Evolutionary conservation across 2,888 invertebrate species (phyloP).

Genomic region (Nezara viridula): DNA sequence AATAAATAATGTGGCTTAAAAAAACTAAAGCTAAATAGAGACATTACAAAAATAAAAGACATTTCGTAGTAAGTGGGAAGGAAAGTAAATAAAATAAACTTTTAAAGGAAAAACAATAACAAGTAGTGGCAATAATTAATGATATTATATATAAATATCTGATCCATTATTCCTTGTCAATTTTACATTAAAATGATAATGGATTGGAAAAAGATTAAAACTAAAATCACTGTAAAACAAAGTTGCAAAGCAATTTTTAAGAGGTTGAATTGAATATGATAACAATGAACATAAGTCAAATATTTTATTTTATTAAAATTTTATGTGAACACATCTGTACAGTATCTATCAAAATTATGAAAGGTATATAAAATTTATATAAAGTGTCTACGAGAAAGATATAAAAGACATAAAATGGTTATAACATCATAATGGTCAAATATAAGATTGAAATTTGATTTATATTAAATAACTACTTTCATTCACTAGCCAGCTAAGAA

Average conservation of each 20-base stretch:
- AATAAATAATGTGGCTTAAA: no score
- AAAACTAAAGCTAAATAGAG: no score
- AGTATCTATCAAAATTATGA: conserved; percentile 37
- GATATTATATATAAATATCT: neutral
- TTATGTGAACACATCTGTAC: conserved; percentile 18
- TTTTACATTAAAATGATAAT: neutral
- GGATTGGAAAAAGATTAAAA: neutral
- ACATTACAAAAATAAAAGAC: no score
- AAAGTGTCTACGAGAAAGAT: conserved; percentile 26
- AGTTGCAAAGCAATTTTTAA: neutral
- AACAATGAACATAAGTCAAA: neutral
- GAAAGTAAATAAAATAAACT: no score
- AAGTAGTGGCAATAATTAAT: neutral
- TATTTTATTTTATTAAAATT: conserved; percentile 8
- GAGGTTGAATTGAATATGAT: neutral
- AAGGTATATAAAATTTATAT: conserved; percentile 7
- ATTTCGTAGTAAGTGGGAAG: no score
- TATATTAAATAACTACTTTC: neutral
- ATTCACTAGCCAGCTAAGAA: conserved; percentile 21
- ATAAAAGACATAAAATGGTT: conserved; percentile 4
- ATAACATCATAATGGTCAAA: neutral
- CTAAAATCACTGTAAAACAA: neutral
- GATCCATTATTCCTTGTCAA: neutral
- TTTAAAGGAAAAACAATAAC: no score
- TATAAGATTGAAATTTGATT: conserved; percentile 16